phyloP scores from a whole-genome alignment of 2,888 invertebrate genomes.

The Dynastes grantii region DNA sequence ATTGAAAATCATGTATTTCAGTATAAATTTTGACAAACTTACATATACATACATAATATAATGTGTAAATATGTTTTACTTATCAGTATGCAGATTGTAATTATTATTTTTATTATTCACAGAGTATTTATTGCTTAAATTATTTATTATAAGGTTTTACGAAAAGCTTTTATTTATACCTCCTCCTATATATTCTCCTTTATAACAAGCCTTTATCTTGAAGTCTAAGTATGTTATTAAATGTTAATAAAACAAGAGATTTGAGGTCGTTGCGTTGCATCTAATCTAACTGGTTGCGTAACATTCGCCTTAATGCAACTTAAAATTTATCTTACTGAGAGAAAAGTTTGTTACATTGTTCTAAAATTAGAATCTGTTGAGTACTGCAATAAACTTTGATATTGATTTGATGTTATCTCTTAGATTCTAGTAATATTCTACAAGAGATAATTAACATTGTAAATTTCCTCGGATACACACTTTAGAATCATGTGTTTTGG shows the following conservation, averaged over 20 bases:
- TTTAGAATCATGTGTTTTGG: too few relatives aligned
- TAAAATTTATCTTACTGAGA: slow-evolving; percentile 1
- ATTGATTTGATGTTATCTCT: too few relatives aligned
- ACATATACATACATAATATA: slow-evolving; percentile 3
- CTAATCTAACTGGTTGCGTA: background rate
- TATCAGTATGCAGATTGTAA: slow-evolving; percentile 44
- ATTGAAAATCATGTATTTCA: slow-evolving; percentile 12
- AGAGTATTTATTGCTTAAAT: slow-evolving; percentile 46
- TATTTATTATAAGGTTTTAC: slow-evolving; percentile 43
- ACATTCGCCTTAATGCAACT: background rate
- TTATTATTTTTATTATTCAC: slow-evolving; percentile 44
- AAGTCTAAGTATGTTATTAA: too few relatives aligned
- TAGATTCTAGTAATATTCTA: too few relatives aligned
- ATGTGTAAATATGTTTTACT: slow-evolving; percentile 33
- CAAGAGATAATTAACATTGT: too few relatives aligned
- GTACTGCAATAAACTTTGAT: background rate
- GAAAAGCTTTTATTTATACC: slow-evolving; percentile 6
- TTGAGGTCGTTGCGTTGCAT: too few relatives aligned
- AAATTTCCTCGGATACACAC: too few relatives aligned
- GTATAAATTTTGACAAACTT: slow-evolving; percentile 16
- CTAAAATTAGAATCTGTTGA: slow-evolving; percentile 10
- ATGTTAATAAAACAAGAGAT: too few relatives aligned
- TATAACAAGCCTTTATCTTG: background rate
- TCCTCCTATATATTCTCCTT: background rate
- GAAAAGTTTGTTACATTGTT: background rate